Base-by-base conservation (phyloP, 2,113 vertebrate species). In the Aphyosemion australe region DNA sequence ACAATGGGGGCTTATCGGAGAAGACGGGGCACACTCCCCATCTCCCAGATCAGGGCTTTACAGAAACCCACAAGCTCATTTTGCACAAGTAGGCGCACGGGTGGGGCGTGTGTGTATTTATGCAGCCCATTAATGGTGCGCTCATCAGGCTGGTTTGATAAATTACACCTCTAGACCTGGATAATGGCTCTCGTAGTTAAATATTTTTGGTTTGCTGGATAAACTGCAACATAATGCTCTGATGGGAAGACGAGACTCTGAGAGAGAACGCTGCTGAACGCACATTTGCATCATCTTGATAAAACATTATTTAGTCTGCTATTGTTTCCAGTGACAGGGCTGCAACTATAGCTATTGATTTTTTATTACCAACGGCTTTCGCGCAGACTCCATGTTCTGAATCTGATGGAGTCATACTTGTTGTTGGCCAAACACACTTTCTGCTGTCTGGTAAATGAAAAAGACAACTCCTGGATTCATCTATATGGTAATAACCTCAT, bases 401-500 rank as follows among this genome's bases (percentile, higher is more conserved):
- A 37, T 37, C 34, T 37, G 68, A 70, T 56, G 56, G 53, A 72
- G 69, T 58, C 70, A 58, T 52, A 63, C 74, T 70, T 67, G 78
- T 67, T 81, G 80, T 83, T 71, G 63, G 65, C 82, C 74, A 72
- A 80, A 84, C 83, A 88, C 78, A 81, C 74, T 73, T 72, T 84
- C 65, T 65, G 65, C 67, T 65, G 65, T 72, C 72, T 69, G 65
- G 78, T 88, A 88, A 93, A 91, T 88, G 84, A 90, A 83, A 86
- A 87, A 82, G 86, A 91, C 84, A 85, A 88, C 78, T 82, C 69
- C 66, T 79, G 75, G 87, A 92, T 88, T 90, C 90, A 92, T 92
- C 89, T 93, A 92, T 92, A 92, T 93, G 92, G 77, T 92, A 92
- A 93, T 91, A 80, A 74, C 67, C 53, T 82, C 76, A 80, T 85